Conservation (phyloP, 2,797 vertebrate genomes). For the Intellagama lesueurii region DNA sequence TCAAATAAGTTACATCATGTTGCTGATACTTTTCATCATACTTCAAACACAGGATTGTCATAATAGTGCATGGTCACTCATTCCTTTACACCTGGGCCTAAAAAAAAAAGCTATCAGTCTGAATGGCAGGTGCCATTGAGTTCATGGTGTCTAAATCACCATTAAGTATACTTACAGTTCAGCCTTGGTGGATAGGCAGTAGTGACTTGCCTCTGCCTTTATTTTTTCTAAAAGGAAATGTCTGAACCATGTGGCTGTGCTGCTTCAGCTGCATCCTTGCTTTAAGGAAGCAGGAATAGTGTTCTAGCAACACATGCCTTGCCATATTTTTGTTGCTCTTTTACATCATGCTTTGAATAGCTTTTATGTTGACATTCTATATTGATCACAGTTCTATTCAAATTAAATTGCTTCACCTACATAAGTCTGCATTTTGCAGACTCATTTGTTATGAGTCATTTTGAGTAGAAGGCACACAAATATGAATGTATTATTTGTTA, state of each 20-base stretch:
- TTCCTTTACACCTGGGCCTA: not conserved
- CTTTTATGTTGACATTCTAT: slow-evolving; percentile 34
- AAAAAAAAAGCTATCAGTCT: not conserved
- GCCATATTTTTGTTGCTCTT: slow-evolving; percentile 21
- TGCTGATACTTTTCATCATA: not conserved
- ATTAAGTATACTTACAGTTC: not conserved
- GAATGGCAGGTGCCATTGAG: not conserved
- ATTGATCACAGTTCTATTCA: slow-evolving; percentile 23
- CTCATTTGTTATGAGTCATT: slow-evolving; percentile 46
- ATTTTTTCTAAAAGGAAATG: not conserved
- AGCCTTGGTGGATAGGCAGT: slow-evolving; percentile 6
- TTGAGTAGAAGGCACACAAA: slow-evolving; percentile 23
- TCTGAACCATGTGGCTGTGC: not conserved
- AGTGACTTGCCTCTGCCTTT: not conserved
- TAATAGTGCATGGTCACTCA: not conserved
- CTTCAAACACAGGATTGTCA: not conserved
- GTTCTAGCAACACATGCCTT: not conserved
- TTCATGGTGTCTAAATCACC: not conserved
- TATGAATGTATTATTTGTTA: slow-evolving; percentile 9
- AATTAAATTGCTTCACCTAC: slow-evolving; percentile 46
- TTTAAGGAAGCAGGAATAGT: slow-evolving; percentile 31
- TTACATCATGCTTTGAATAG: not conserved
- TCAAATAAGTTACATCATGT: not conserved
- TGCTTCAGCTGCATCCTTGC: not conserved
- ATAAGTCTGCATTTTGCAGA: slow-evolving; percentile 23